phyloP scores from a whole-genome alignment of 2,113 vertebrate species.

The Hypanus sabinus region DNA sequence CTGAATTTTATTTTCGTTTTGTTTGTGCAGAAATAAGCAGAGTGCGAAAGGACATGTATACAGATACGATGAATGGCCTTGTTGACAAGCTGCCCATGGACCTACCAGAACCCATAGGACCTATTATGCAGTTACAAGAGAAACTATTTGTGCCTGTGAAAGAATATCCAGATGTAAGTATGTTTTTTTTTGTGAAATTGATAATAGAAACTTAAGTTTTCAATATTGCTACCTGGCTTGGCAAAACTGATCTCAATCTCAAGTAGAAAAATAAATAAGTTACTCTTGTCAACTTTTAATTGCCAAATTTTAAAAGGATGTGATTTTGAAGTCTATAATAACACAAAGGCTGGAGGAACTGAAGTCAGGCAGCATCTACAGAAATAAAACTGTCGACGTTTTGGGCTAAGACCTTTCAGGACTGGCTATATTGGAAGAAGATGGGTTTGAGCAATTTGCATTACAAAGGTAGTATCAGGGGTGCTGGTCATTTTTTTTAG shows the following conservation, averaged over 20 bases:
- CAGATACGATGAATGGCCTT: slow-evolving; percentile 65
- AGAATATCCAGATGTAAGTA: slow-evolving; percentile 70
- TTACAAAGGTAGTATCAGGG: not conserved
- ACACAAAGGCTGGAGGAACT: too few relatives aligned
- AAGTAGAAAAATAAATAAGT: not conserved
- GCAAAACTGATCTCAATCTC: not conserved
- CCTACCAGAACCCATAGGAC: slow-evolving; percentile 62
- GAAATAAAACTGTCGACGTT: too few relatives aligned
- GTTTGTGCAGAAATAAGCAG: slow-evolving; percentile 68
- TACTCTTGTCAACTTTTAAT: not conserved
- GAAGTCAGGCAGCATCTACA: too few relatives aligned
- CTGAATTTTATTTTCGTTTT: slow-evolving; percentile 40
- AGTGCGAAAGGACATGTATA: slow-evolving; percentile 76
- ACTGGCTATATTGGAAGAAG: not conserved
- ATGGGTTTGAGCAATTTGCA: not conserved
- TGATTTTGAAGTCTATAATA: not conserved
- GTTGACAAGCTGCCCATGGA: slow-evolving; percentile 67
- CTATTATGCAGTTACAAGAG: slow-evolving; percentile 69
- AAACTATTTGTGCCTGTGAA: slow-evolving; percentile 73
- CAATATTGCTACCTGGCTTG: not conserved
- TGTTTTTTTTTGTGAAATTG: not conserved
- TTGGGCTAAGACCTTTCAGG: too few relatives aligned
- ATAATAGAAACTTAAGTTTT: not conserved
- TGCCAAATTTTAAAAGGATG: not conserved
- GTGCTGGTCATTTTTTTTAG: not conserved